phyloP scores from a whole-genome alignment of 1,140 invertebrate genomes.

The Drosophila melanica region DNA sequence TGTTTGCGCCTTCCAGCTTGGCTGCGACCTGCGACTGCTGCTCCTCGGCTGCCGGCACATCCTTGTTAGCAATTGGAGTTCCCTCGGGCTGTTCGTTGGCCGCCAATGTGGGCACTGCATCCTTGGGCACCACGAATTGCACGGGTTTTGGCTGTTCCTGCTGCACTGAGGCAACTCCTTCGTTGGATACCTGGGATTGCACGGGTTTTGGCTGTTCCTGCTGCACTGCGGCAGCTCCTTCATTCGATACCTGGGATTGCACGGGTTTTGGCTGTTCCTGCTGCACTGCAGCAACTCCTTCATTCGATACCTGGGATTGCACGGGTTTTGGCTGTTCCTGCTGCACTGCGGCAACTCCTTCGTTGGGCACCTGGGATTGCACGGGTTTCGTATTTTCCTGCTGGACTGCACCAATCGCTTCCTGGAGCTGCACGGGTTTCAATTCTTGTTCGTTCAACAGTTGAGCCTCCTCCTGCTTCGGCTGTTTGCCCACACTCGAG shows the following conservation, averaged over 20 bases:
- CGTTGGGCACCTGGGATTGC: not conserved
- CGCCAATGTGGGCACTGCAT: no score
- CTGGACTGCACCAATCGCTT: not conserved
- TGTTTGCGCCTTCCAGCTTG: constrained; percentile 25
- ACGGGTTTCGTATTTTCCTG: not conserved
- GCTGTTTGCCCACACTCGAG: not conserved
- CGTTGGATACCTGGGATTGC: not conserved
- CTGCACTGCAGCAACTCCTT: not conserved
- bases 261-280: not conserved
- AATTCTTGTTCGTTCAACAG: not conserved
- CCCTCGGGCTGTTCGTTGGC: not conserved
- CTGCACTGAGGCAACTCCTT: not conserved
- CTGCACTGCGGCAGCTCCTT: not conserved
- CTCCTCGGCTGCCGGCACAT: not conserved
- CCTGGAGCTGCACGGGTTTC: not conserved
- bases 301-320: not conserved
- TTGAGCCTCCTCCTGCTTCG: constrained; percentile 11
- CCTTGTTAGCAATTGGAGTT: not conserved
- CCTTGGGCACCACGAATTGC: not conserved
- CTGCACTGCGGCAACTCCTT: not conserved
- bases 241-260: not conserved
- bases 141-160: not conserved
- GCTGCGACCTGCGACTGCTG: not conserved
- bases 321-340: not conserved
- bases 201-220: not conserved